These are phyloP conservation scores for Paraplagusia blochii DNA, from an alignment of 2,113 vertebrate species.

Conservation along the genomic window DNA sequence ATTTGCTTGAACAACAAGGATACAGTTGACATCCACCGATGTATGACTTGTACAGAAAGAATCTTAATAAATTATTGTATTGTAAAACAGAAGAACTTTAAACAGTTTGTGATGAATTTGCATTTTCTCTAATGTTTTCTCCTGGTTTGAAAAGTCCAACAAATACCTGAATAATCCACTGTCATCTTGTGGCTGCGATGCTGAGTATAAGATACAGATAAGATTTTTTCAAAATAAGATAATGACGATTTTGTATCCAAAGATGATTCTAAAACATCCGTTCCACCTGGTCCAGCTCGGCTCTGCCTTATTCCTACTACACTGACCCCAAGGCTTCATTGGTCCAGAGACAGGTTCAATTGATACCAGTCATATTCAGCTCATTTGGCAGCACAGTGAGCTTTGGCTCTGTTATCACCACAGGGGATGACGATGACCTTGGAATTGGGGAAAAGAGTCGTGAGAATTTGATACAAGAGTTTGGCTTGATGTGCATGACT, in stretches of 20 bases:
- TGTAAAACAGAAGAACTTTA: neutral
- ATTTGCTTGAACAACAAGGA: too few relatives aligned
- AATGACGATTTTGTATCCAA: too few relatives aligned
- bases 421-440: neutral
- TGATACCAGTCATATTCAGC: slow-evolving; percentile 11
- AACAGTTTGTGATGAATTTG: neutral
- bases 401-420: neutral
- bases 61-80: too few relatives aligned
- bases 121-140: too few relatives aligned
- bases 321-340: neutral
- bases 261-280: too few relatives aligned
- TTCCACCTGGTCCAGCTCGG: too few relatives aligned
- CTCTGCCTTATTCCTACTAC: neutral
- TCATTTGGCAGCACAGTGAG: neutral
- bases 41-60: too few relatives aligned
- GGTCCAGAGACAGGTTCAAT: slow-evolving; percentile 11
- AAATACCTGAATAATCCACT: neutral
- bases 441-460: neutral
- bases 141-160: too few relatives aligned
- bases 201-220: neutral
- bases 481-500: too few relatives aligned
- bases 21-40: too few relatives aligned
- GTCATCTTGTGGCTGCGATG: neutral
- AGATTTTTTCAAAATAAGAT: too few relatives aligned
- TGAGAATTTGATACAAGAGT: neutral